Percentiles rank a stretch among this genome's conserved stretches.
Conservation (phyloP, 2,113 vertebrate species). For the Noturus placidus region DNA sequence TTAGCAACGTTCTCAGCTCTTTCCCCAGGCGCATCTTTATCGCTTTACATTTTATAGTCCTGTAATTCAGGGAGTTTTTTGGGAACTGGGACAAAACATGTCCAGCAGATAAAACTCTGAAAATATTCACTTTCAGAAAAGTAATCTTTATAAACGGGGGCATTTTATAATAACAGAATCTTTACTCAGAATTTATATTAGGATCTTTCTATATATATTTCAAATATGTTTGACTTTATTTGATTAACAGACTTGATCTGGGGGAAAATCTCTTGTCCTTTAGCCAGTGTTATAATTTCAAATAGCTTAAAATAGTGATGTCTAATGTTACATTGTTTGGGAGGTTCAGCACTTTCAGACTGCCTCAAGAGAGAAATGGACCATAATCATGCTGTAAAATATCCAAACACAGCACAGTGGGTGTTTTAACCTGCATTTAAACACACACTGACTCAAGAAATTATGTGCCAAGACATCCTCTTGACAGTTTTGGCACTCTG, state of each 20-base stretch:
- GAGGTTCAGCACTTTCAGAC: background rate
- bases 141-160: background rate
- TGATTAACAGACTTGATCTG: background rate
- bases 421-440: background rate
- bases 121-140: constrained; percentile 1
- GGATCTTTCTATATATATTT: background rate
- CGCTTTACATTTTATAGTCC: constrained; percentile 12
- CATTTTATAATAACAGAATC: constrained; percentile 5
- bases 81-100: constrained; percentile 18
- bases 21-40: constrained; percentile 19
- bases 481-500: background rate
- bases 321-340: background rate
- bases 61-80: background rate
- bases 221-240: background rate
- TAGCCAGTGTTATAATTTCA: background rate
- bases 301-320: constrained; percentile 14
- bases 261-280: background rate
- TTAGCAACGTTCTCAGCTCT: constrained; percentile 21
- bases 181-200: too few relatives aligned
- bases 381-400: background rate
- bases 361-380: background rate
- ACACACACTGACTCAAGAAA: background rate
- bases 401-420: background rate
- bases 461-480: background rate
- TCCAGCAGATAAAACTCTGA: constrained; percentile 14